phyloP scores from a whole-genome alignment of 2,888 invertebrate species.

The Byasa hedistus region DNA sequence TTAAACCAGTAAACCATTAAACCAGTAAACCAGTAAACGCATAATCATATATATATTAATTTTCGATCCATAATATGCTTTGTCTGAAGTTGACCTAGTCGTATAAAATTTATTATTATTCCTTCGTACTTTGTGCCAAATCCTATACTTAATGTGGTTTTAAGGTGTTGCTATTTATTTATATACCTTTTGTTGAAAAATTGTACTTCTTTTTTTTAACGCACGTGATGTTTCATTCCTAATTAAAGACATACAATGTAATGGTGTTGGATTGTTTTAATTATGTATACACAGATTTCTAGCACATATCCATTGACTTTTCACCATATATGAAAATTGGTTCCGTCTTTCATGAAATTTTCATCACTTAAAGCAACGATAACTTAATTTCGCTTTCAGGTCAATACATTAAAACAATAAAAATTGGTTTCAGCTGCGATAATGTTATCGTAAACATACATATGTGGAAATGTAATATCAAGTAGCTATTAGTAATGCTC shows the following conservation, averaged over 20 bases:
- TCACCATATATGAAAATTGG: too few species aligned
- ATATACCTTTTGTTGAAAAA: conserved; percentile 24
- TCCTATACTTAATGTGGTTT: conserved; percentile 29
- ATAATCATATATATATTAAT: neutral
- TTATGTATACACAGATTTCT: neutral
- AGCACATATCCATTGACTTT: neutral
- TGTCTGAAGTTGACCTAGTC: conserved; percentile 31
- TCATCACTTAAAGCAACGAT: too few species aligned
- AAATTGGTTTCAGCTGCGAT: neutral
- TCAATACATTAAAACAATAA: conserved; percentile 33
- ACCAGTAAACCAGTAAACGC: too few species aligned
- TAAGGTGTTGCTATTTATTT: conserved; percentile 11
- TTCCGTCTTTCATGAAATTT: too few species aligned
- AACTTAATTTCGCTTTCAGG: conserved; percentile 35
- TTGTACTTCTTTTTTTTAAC: conserved; percentile 19
- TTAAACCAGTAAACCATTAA: too few species aligned
- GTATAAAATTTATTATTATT: conserved; percentile 15
- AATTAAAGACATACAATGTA: conserved; percentile 27
- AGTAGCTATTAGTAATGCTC: too few species aligned
- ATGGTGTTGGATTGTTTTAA: conserved; percentile 9
- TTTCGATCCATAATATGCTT: neutral
- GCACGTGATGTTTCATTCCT: conserved; percentile 28
- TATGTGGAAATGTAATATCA: too few species aligned
- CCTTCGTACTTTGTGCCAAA: conserved; percentile 39
- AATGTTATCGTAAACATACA: too few species aligned